phyloP scores from a whole-genome alignment of 2,797 vertebrate genomes.

The Coluber constrictor region DNA sequence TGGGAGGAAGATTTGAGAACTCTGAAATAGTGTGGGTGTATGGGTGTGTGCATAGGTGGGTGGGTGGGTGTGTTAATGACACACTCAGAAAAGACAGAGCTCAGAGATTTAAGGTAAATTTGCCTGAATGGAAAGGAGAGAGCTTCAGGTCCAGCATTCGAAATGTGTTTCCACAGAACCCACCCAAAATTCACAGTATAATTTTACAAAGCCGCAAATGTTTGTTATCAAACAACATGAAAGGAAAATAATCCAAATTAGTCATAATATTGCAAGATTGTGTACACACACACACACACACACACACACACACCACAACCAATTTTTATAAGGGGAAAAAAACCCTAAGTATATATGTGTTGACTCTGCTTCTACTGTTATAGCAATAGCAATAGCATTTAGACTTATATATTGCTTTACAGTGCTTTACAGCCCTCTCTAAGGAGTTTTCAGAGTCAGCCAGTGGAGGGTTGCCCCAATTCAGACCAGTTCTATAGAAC shows the following conservation, averaged over 20 bases:
- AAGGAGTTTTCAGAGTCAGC: neutral
- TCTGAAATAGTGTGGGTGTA: neutral
- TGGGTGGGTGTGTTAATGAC: neutral
- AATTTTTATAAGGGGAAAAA: neutral
- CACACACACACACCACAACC: neutral
- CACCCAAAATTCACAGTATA: neutral
- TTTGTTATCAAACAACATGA: neutral
- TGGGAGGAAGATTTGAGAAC: neutral
- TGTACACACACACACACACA: no score
- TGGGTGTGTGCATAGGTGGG: neutral
- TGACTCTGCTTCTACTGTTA: neutral
- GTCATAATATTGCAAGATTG: neutral
- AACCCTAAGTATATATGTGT: neutral
- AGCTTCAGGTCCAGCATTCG: neutral
- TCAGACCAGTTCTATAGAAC: no score
- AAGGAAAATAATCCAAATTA: neutral
- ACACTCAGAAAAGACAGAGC: neutral
- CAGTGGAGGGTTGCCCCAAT: no score
- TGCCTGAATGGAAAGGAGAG: neutral
- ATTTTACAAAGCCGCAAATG: neutral
- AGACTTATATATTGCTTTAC: neutral
- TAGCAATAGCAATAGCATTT: neutral
- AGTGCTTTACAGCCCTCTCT: neutral
- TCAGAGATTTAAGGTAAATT: neutral
- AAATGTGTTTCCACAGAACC: neutral